These are phyloP conservation scores for Atractosteus spatula DNA, from an alignment of 2,113 vertebrate genomes.

Conservation along the genomic window DNA sequence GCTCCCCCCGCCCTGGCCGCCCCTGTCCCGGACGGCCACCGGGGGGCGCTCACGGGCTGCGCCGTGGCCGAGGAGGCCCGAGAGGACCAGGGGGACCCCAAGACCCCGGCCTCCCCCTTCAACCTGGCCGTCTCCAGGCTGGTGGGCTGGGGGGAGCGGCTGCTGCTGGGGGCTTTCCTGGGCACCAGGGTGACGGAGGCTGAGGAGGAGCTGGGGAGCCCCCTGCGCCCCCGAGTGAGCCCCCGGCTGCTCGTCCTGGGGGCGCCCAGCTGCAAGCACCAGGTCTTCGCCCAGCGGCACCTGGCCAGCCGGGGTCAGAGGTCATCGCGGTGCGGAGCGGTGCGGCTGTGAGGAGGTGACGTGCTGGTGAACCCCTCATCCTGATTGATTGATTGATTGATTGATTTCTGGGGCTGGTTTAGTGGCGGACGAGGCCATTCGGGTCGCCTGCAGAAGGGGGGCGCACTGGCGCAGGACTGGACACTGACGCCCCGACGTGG, in stretches of 20 bases:
- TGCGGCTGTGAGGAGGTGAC: no score
- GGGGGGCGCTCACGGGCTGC: constrained; percentile 6
- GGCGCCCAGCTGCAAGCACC: constrained; percentile 30
- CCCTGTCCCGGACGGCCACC: constrained; percentile 16
- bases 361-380: no score
- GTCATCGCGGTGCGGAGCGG: no score
- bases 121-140: constrained; percentile 59
- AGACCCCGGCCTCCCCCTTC: constrained; percentile 51
- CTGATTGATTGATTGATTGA: no score
- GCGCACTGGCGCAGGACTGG: no score
- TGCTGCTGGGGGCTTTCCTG: constrained; percentile 56
- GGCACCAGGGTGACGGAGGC: constrained; percentile 14
- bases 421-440: no score
- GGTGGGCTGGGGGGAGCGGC: constrained; percentile 63
- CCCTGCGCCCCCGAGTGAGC: constrained; percentile 14
- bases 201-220: constrained; percentile 17
- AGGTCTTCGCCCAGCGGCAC: constrained; percentile 20
- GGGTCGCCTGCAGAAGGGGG: no score
- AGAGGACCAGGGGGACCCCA: constrained; percentile 27
- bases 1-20: neutral
- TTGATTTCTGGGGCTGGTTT: no score
- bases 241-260: constrained; percentile 17
- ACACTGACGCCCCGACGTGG: no score
- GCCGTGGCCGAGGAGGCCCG: constrained; percentile 29
- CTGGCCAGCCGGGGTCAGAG: neutral